Conservation (phyloP, 2,888 invertebrate genomes). For the Tetanocera ferruginea region DNA sequence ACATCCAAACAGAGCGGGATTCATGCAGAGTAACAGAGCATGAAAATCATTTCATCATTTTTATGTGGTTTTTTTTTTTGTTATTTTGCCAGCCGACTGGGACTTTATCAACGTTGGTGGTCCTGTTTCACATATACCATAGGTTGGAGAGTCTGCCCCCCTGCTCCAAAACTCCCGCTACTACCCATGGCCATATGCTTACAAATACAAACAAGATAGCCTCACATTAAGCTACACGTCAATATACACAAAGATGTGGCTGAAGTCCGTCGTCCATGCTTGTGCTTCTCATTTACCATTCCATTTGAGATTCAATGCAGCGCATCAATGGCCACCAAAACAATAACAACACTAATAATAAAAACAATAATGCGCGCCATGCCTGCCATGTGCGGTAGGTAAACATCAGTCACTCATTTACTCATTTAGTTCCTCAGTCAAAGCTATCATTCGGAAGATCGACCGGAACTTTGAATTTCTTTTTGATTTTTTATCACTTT, state of each 20-base stretch:
- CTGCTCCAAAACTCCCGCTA: background rate
- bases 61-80: background rate
- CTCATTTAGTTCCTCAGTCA: background rate
- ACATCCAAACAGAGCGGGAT: background rate
- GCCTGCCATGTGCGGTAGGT: conserved; percentile 13
- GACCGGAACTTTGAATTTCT: no score
- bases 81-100: conserved; percentile 1
- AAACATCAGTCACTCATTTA: conserved; percentile 12
- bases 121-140: conserved; percentile 5
- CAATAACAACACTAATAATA: conserved; percentile 2
- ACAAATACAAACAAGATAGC: background rate
- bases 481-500: no score
- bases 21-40: background rate
- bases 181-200: no score
- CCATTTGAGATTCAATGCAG: conserved; percentile 31
- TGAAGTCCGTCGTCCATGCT: background rate
- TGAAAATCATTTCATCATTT: conserved; percentile 5
- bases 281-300: conserved; percentile 28
- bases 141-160: background rate
- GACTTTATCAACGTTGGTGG: conserved; percentile 17
- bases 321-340: conserved; percentile 18
- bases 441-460: no score
- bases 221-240: background rate
- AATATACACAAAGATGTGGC: background rate
- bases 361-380: background rate